Evolutionary conservation across 2,888 invertebrate genomes (phyloP).

Genomic region (Trimorus sp.): DNA sequence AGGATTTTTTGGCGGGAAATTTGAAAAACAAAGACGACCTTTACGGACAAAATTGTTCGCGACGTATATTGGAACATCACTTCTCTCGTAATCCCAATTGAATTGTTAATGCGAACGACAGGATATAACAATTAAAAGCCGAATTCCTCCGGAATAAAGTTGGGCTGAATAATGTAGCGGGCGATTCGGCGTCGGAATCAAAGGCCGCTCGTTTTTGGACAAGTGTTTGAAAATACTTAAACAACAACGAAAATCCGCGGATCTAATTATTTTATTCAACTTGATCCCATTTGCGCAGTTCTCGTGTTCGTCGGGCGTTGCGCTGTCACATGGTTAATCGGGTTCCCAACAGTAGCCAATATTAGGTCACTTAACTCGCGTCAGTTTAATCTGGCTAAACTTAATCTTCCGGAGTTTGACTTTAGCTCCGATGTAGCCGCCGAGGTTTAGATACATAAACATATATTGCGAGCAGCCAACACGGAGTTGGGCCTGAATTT

Average conservation of each 20-base stretch:
- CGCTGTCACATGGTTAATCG: conserved; percentile 69
- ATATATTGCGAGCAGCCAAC: conserved; percentile 45
- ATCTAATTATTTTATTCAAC: conserved; percentile 49
- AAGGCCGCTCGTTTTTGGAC: conserved; percentile 6
- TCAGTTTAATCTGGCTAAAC: conserved; percentile 72
- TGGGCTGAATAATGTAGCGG: conserved; percentile 3
- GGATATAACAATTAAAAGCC: conserved; percentile 11
- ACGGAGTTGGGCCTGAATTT: conserved; percentile 44
- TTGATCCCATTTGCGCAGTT: conserved; percentile 36
- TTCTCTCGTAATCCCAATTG: not conserved
- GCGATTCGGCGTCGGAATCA: conserved; percentile 5
- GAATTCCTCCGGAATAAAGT: conserved; percentile 4
- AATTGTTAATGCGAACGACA: conserved; percentile 2
- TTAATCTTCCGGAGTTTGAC: conserved; percentile 70
- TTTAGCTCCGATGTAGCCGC: conserved; percentile 46
- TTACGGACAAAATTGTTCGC: not conserved
- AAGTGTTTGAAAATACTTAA: conserved; percentile 34
- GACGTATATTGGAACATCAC: not conserved
- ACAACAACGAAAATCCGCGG: conserved; percentile 21
- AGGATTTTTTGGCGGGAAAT: too few relatives aligned
- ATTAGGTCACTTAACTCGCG: conserved; percentile 74
- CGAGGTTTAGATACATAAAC: conserved; percentile 59
- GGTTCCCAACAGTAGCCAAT: conserved; percentile 72
- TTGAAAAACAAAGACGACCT: too few relatives aligned
- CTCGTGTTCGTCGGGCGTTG: conserved; percentile 33